Evolutionary conservation across 2,888 invertebrate species (phyloP), one percentile per base, ranked within the genome.

Genomic region (Lysandra coridon): DNA sequence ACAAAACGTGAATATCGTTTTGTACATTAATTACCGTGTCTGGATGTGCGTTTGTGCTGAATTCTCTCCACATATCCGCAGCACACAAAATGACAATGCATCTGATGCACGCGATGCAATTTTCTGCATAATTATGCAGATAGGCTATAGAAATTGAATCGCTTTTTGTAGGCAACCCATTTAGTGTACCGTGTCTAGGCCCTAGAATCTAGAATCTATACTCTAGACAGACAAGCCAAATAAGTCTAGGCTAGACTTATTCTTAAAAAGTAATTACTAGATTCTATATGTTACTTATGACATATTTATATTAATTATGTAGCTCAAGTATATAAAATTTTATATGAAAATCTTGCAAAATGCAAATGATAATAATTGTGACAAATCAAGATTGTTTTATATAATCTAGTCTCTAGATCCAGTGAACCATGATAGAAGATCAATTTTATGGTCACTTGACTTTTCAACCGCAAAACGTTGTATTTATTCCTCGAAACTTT

Each of bases 11-110:
- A 57, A 57, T 57, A 17, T 17, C 12, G 3, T 57, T 57, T 17
- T 57, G 57, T 57, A 17, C 17, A 57, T 57, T 12, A 64, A 64
- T 64, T 73, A 40, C 40, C 37, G 40, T 40, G 44, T 44, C 44
- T 44, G 10, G 44, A 44, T 44, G 40, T 40, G 23, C 37, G 40
- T 17, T 73, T 73, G 73, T 44, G 73, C 73, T 74, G 14, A 74
- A 74, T 74, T 74, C 73, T 44, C 73, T n/a, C 40, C 73, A 40
- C 40, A 74, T 44, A 44, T 37, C 44, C n/a, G 40, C 7, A 23
- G 2, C 73, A 74, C n/a, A 74, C n/a, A 74, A 74, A 74, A 74
- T 74, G 73, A 74, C 73, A 44, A 69, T 33, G 64, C 64, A 10
- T 30, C 30, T 64, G 69, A 14, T 69, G 2, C 33, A 69, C 33